Percentiles rank a stretch among this genome's conserved stretches.
These are phyloP conservation scores for Machimus rusticus DNA, from an alignment of 2,888 invertebrate species.

Conservation along the genomic window DNA sequence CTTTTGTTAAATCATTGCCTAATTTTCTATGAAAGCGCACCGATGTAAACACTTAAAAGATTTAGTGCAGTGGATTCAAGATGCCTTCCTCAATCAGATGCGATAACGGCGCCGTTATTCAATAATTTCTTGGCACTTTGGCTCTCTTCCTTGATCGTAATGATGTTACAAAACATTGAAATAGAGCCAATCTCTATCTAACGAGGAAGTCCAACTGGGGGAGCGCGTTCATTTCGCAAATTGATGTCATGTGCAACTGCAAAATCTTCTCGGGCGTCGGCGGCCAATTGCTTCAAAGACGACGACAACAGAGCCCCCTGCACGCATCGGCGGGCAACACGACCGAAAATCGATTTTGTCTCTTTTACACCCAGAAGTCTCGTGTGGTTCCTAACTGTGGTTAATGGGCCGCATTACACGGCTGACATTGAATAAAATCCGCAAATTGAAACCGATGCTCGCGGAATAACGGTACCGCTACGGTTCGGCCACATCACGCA, in stretches of 20 bases:
- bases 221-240: slow-evolving; percentile 7
- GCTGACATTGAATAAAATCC: slow-evolving; percentile 22
- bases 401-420: background rate
- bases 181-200: slow-evolving; percentile 26
- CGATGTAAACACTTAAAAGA: background rate
- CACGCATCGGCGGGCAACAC: background rate
- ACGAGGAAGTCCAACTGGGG: slow-evolving; percentile 20
- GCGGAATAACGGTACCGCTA: background rate
- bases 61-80: background rate
- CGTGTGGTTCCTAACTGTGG: background rate
- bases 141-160: background rate
- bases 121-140: background rate
- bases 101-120: background rate
- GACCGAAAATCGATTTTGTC: background rate
- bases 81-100: background rate
- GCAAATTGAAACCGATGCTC: background rate
- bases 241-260: slow-evolving; percentile 22
- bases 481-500: background rate
- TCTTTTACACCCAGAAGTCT: background rate
- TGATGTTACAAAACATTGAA: slow-evolving; percentile 23
- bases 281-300: background rate
- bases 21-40: background rate
- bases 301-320: background rate
- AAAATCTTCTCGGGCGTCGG: background rate
- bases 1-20: background rate